Evolutionary conservation across 2,113 vertebrate species (phyloP).

Genomic region (Varanus komodoensis): DNA sequence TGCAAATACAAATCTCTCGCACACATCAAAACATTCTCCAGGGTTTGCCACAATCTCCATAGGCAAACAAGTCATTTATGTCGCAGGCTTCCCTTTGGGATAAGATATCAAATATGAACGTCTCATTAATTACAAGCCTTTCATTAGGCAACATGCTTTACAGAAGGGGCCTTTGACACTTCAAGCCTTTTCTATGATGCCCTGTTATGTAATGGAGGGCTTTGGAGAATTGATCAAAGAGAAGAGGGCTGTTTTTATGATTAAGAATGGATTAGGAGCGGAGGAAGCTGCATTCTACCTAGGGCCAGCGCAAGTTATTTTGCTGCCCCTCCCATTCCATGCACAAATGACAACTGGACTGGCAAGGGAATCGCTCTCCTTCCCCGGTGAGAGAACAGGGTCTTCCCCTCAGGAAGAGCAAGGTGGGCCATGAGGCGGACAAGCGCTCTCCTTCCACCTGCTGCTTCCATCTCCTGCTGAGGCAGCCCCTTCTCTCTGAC

Average conservation of each 20-base stretch:
- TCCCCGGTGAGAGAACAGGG: too few relatives aligned
- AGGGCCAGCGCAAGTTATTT: too few relatives aligned
- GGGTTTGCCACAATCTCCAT: not conserved
- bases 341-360: too few relatives aligned
- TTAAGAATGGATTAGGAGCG: not conserved
- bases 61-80: constrained; percentile 6
- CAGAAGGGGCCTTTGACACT: not conserved
- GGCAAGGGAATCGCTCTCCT: too few relatives aligned
- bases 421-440: too few relatives aligned
- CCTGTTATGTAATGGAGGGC: constrained; percentile 14
- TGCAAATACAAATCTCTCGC: constrained; percentile 1
- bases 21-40: not conserved
- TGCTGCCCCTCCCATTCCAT: too few relatives aligned
- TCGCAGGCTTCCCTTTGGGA: constrained; percentile 6
- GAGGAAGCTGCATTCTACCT: too few relatives aligned
- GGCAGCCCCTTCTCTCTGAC: too few relatives aligned
- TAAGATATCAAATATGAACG: not conserved
- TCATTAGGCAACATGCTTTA: not conserved
- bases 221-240: constrained; percentile 10
- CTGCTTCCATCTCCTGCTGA: too few relatives aligned
- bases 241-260: constrained; percentile 1
- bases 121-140: constrained; percentile 5
- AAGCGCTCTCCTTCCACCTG: too few relatives aligned
- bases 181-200: constrained; percentile 3
- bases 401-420: too few relatives aligned